These are phyloP conservation scores for Nomada hirtipes DNA, from an alignment of 2,888 invertebrate species.

Conservation along the genomic window DNA sequence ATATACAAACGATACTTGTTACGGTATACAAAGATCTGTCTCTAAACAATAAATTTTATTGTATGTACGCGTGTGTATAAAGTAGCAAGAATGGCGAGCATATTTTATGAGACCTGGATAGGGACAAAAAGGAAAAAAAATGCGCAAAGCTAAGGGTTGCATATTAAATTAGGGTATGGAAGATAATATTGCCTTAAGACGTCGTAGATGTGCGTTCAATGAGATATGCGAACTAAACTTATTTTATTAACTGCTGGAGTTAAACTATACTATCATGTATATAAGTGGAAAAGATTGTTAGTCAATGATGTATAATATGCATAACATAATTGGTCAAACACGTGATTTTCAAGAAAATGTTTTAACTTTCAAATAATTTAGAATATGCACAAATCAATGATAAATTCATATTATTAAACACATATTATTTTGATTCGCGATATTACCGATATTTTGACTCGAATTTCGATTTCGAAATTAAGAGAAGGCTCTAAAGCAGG, in stretches of 20 bases:
- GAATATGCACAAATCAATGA: background rate
- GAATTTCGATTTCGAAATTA: background rate
- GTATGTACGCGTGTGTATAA: slow-evolving; percentile 33
- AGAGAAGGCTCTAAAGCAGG: background rate
- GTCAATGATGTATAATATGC: slow-evolving; percentile 7
- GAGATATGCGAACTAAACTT: slow-evolving; percentile 44
- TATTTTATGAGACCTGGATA: slow-evolving; percentile 45
- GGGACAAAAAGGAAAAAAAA: slow-evolving; percentile 16
- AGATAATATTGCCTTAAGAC: slow-evolving; percentile 75
- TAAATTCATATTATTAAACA: background rate
- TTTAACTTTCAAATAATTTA: slow-evolving; percentile 13
- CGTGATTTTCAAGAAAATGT: slow-evolving; percentile 40
- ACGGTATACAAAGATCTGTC: slow-evolving; percentile 18
- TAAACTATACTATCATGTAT: slow-evolving; percentile 35
- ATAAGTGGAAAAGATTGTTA: slow-evolving; percentile 37
- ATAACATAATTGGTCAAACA: slow-evolving; percentile 32
- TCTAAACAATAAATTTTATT: slow-evolving; percentile 33
- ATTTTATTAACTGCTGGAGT: slow-evolving; percentile 21
- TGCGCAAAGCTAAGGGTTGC: slow-evolving; percentile 29
- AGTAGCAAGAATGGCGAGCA: slow-evolving; percentile 32
- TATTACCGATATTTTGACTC: background rate
- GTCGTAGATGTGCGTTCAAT: slow-evolving; percentile 68
- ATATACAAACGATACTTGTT: slow-evolving; percentile 12
- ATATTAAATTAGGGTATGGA: slow-evolving; percentile 48
- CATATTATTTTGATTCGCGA: background rate